Conservation (phyloP, 1,140 invertebrate species). For the Battus philenor region DNA sequence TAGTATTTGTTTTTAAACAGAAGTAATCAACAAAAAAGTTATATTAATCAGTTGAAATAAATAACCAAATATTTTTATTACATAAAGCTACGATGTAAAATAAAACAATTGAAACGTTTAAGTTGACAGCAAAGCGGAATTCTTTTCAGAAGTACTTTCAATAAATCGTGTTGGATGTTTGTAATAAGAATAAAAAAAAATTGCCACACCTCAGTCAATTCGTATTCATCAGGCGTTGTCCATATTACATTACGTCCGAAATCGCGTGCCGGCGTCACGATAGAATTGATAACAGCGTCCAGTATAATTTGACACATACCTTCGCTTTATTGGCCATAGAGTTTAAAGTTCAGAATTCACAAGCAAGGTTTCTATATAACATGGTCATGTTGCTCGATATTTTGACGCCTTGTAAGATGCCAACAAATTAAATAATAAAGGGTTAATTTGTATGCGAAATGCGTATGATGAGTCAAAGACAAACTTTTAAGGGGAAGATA, state of each 20-base stretch:
- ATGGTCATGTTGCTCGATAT: constrained; percentile 42
- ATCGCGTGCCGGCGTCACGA: constrained; percentile 54
- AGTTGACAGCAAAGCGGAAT: too few species aligned
- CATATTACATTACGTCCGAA: constrained; percentile 62
- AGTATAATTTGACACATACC: constrained; percentile 29
- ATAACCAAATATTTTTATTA: too few species aligned
- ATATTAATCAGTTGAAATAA: too few species aligned
- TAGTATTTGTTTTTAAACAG: too few species aligned
- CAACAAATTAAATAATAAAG: constrained; percentile 63
- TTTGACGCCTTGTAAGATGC: constrained; percentile 53
- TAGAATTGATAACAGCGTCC: constrained; percentile 41
- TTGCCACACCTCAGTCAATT: constrained; percentile 50
- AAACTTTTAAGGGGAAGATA: constrained; percentile 22
- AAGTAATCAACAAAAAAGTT: too few species aligned
- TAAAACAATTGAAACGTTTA: too few species aligned
- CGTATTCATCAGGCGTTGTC: constrained; percentile 54
- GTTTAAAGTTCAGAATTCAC: constrained; percentile 8
- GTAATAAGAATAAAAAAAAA: constrained; percentile 37
- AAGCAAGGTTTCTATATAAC: constrained; percentile 12
- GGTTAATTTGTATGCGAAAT: constrained; percentile 49
- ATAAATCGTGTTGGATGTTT: constrained; percentile 9
- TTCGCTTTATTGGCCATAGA: background rate
- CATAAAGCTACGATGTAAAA: too few species aligned
- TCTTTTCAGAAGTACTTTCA: too few species aligned
- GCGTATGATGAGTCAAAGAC: constrained; percentile 36